Conservation (phyloP, 2,797 vertebrate species). For the Chromis chromis region DNA sequence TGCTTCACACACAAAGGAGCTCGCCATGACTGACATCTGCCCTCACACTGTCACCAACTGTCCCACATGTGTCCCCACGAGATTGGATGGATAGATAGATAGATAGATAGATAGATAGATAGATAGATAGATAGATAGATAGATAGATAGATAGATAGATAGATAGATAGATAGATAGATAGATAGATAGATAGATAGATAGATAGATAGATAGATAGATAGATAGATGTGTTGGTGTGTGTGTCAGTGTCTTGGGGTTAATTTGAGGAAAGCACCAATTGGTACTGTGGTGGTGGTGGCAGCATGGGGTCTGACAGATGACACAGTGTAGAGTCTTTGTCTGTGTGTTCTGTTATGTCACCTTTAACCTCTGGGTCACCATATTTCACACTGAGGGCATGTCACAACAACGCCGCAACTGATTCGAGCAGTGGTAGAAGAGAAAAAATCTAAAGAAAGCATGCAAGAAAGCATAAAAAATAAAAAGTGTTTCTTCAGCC, state of each 20-base stretch:
- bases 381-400: conserved; percentile 31
- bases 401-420: background rate
- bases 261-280: conserved; percentile 44
- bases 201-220: conserved; percentile 17
- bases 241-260: conserved; percentile 16
- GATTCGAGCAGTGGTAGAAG: background rate
- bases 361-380: conserved; percentile 64
- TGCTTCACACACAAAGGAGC: conserved; percentile 82
- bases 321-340: conserved; percentile 64
- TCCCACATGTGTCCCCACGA: conserved; percentile 68
- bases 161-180: conserved; percentile 28
- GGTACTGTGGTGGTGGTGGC: conserved; percentile 29
- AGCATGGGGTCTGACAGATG: conserved; percentile 65
- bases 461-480: background rate
- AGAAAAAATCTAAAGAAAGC: background rate
- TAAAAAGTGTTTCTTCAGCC: background rate
- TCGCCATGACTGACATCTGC: conserved; percentile 87
- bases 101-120: conserved; percentile 22
- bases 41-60: conserved; percentile 83
- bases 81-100: conserved; percentile 18
- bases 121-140: conserved; percentile 26
- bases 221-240: background rate
- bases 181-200: conserved; percentile 8
- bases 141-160: conserved; percentile 20
- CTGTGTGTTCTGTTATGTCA: conserved; percentile 64